phyloP scores from a whole-genome alignment of 2,797 vertebrate genomes.

The Acridotheres tristis region DNA sequence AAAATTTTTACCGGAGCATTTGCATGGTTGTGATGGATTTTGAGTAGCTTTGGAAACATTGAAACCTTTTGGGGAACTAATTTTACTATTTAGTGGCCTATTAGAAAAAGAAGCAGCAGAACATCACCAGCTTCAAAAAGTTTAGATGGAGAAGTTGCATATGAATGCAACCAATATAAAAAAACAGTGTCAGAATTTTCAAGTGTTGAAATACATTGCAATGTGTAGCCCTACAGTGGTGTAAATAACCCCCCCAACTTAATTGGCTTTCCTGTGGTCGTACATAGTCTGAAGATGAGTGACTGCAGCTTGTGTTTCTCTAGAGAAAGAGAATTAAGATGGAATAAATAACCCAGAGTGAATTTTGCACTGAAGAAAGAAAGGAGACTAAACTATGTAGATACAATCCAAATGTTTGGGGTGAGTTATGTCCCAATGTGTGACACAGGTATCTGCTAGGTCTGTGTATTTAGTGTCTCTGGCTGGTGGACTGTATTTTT shows the following conservation, averaged over 20 bases:
- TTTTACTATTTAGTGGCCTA: neutral
- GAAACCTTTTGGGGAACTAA: neutral
- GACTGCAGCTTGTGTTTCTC: neutral
- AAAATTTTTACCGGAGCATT: neutral
- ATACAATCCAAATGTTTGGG: neutral
- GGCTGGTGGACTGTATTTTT: neutral
- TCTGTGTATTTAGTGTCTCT: neutral
- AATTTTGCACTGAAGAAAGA: neutral
- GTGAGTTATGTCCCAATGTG: neutral
- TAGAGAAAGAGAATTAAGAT: neutral
- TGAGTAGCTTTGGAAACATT: neutral
- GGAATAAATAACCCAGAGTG: neutral
- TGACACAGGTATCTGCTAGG: neutral
- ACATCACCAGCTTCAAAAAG: neutral
- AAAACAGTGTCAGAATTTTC: neutral
- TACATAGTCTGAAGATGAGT: neutral
- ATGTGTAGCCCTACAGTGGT: neutral
- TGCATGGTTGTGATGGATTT: neutral
- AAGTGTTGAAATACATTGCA: neutral
- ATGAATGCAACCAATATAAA: neutral
- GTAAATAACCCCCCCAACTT: fast-evolving
- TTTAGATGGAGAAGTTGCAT: neutral
- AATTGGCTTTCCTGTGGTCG: neutral
- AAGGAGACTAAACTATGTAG: neutral
- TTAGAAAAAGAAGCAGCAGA: neutral